Evolutionary conservation across 2,888 invertebrate genomes (phyloP), one percentile per base, ranked within the genome.

Genomic region (Imbricaverruca yamaguchii): DNA sequence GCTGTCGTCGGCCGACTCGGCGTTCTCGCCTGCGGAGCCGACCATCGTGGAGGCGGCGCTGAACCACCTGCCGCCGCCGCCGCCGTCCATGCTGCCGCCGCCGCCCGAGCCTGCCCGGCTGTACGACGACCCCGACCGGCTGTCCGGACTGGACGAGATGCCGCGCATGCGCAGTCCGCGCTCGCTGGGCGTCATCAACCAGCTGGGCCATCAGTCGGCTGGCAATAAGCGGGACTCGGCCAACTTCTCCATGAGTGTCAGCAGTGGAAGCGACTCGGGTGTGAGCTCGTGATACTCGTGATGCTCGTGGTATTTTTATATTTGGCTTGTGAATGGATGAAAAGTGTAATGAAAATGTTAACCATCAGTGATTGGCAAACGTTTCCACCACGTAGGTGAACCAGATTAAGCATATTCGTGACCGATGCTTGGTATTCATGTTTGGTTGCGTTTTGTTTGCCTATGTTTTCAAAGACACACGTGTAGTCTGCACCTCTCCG

Each of bases 161-260:
- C 74, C 74, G 55, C 39, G 74, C 39, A 53, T 74, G 74, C 39
- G 53, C 74, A 74, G 74, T 74, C 74, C 74, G 74, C 74, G 74
- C 18, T 74, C 74, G 21, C 39, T 74, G 13, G 74, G 74, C 7
- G 74, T 74, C 55, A 74, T 74, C 11, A 53, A 55, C 23, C 74
- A 74, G 74, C 74, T 74, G 74, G 23, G 15, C n/a, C n/a, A n/a
- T n/a, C n/a, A n/a, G n/a, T 39, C 1, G n/a, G 18, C 18, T 0
- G 9, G 74, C 23, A 18, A 21, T 55, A 53, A 79, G 57, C 56
- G 78, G 23, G 78, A 79, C 57, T 79, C 78, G 1, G 78, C 78
- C 13, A 57, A 57, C 25, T 79, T 79, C 13, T 79, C 78, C 0
- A 79, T 79, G 78, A 79, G 78, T 21, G 57, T 79, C 18, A 79